Evolutionary conservation across 2,888 invertebrate species (phyloP).

Genomic region (Habrosyne pyritoides): DNA sequence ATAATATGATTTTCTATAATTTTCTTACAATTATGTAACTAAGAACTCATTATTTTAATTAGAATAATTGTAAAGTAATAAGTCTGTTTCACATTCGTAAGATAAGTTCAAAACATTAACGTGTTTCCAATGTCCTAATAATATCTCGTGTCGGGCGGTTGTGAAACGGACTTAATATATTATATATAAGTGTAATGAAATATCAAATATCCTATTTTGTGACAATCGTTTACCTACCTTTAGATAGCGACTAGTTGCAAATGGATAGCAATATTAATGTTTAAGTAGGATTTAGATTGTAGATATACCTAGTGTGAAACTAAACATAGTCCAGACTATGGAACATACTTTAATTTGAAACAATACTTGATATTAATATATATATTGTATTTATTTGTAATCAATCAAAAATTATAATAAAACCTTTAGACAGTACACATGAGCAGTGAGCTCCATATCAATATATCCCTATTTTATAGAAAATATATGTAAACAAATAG

Average conservation of each 20-base stretch:
- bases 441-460: not conserved
- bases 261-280: slow-evolving; percentile 54
- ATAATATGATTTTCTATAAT: not conserved
- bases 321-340: not conserved
- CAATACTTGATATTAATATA: too few relatives aligned
- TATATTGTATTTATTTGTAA: not conserved
- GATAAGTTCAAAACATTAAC: slow-evolving; percentile 7
- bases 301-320: not conserved
- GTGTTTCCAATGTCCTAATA: not conserved
- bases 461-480: not conserved
- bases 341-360: too few relatives aligned
- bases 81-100: slow-evolving; percentile 20
- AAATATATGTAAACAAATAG: not conserved
- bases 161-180: slow-evolving; percentile 26
- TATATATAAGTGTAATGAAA: slow-evolving; percentile 37
- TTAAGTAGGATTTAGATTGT: slow-evolving; percentile 27
- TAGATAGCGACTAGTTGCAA: slow-evolving; percentile 26
- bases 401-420: not conserved
- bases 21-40: not conserved
- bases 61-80: not conserved
- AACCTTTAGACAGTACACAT: not conserved
- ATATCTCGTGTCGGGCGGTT: slow-evolving; percentile 22
- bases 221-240: slow-evolving; percentile 57
- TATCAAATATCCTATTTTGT: slow-evolving; percentile 56
- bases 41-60: not conserved